Conservation (phyloP, 2,888 invertebrate genomes). For the Scaptodrosophila latifasciaeformis region DNA sequence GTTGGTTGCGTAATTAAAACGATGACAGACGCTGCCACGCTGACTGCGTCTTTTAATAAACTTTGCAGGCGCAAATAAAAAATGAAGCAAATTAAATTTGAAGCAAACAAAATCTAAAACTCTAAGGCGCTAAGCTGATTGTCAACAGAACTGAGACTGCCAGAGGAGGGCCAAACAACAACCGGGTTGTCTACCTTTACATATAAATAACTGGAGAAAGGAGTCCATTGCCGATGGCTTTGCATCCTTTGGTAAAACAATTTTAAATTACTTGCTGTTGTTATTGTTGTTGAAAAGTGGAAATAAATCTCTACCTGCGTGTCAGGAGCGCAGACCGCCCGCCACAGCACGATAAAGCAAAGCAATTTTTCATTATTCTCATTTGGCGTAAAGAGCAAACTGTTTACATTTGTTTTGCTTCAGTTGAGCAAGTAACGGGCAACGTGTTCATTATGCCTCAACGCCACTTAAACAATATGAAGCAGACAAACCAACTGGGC, state of each 20-base stretch:
- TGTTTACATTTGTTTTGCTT: conserved; percentile 57
- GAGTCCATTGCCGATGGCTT: not conserved
- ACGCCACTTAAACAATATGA: not conserved
- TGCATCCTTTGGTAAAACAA: not conserved
- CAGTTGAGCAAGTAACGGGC: conserved; percentile 22
- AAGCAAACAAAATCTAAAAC: not conserved
- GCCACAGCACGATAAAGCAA: conserved; percentile 12
- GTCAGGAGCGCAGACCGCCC: not conserved
- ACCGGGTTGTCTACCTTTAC: not conserved
- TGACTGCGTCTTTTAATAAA: not conserved
- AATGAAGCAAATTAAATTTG: conserved; percentile 10
- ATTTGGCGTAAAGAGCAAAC: conserved; percentile 53
- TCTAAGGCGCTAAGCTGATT: conserved; percentile 28
- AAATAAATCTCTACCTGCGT: conserved; percentile 10
- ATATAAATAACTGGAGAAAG: not conserved
- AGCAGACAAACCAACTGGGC: not conserved
- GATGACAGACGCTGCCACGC: conserved; percentile 21
- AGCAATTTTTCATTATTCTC: conserved; percentile 55
- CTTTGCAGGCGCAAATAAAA: conserved; percentile 9
- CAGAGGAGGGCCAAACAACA: not conserved
- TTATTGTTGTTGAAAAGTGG: not conserved
- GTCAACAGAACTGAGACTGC: not conserved
- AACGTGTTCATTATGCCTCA: conserved; percentile 29
- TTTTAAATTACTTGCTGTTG: conserved; percentile 10
- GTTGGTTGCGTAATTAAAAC: conserved; percentile 57